phyloP scores from a whole-genome alignment of 2,113 vertebrate species.

The Montifringilla adamsi region DNA sequence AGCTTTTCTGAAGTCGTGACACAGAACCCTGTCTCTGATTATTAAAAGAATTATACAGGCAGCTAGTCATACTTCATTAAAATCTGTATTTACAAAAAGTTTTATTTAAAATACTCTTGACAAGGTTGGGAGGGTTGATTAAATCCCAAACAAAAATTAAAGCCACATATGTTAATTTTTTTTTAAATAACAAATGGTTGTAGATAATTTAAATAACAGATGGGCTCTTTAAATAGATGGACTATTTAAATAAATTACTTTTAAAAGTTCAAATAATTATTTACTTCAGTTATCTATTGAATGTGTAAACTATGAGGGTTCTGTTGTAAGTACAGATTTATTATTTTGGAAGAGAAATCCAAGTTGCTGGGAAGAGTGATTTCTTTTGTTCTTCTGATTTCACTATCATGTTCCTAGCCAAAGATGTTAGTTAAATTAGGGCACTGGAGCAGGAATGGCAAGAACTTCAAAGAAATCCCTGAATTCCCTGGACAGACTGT shows the following conservation, averaged over 20 bases:
- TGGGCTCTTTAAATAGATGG: neutral
- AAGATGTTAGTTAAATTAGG: neutral
- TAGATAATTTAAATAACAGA: neutral
- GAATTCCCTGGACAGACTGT: neutral
- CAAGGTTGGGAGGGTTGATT: neutral
- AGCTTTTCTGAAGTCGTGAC: neutral
- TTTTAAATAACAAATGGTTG: neutral
- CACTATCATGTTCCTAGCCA: neutral
- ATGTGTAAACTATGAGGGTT: neutral
- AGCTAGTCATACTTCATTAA: neutral
- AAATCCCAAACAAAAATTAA: neutral
- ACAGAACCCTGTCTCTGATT: neutral
- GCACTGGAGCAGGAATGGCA: neutral
- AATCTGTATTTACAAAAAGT: neutral
- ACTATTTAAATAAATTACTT: neutral
- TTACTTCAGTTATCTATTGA: neutral
- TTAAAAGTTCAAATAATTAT: neutral
- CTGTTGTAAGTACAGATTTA: neutral
- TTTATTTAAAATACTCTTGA: neutral
- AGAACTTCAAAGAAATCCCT: neutral
- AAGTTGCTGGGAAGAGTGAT: neutral
- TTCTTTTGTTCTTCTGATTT: neutral
- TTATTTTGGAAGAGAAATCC: neutral
- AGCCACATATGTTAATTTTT: neutral
- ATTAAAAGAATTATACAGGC: neutral